Evolutionary conservation across 2,797 vertebrate species (phyloP).

Genomic region (Setipinna tenuifilis): DNA sequence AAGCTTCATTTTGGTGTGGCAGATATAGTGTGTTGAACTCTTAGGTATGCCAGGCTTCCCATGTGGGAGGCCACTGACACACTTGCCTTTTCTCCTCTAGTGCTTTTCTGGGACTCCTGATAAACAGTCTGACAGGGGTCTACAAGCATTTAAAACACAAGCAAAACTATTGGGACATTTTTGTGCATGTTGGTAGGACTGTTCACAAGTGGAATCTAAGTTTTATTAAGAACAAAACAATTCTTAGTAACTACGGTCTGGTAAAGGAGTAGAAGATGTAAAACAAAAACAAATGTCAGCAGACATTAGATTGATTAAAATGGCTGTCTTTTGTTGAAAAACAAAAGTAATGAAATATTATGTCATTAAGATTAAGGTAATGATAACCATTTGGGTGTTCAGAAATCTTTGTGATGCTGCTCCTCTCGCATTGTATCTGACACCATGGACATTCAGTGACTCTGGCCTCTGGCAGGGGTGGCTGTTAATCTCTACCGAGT

Average conservation of each 20-base stretch:
- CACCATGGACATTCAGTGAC: constrained; percentile 17
- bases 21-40: background rate
- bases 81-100: background rate
- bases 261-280: background rate
- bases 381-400: background rate
- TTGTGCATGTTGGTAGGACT: background rate
- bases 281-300: background rate
- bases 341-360: no score
- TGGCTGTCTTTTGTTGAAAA: background rate
- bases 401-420: background rate
- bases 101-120: background rate
- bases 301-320: background rate
- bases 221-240: background rate
- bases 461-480: constrained; percentile 18
- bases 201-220: no score
- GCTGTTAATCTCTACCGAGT: constrained; percentile 21
- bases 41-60: background rate
- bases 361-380: no score
- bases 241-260: background rate
- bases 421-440: background rate
- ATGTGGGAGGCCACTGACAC: background rate
- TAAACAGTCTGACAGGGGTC: background rate
- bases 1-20: background rate
- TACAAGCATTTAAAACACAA: background rate
- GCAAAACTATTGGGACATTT: background rate